Conservation (phyloP, 2,113 vertebrate genomes). For the Ctenodactylus gundi region DNA sequence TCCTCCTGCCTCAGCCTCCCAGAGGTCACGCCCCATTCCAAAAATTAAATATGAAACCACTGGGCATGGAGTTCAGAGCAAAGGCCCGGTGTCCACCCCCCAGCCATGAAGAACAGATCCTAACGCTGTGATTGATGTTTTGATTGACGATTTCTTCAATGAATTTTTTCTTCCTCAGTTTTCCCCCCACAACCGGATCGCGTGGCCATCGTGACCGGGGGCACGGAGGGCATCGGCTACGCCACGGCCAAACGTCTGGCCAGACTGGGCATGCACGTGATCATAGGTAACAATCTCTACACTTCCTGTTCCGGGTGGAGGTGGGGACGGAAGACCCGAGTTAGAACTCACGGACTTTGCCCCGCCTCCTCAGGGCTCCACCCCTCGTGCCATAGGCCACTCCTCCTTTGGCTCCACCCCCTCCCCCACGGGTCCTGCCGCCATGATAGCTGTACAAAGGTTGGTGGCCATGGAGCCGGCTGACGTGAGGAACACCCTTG, state of each 20-base stretch:
- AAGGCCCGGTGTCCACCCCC: neutral
- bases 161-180: slow-evolving; percentile 83
- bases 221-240: slow-evolving; percentile 92
- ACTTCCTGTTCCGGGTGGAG: too few relatives aligned
- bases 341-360: too few relatives aligned
- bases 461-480: too few relatives aligned
- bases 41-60: neutral
- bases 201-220: slow-evolving; percentile 95
- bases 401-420: too few relatives aligned
- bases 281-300: slow-evolving; percentile 87
- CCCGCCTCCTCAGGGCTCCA: too few relatives aligned
- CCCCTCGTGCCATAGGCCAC: too few relatives aligned
- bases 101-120: fast-evolving
- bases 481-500: too few relatives aligned
- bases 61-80: neutral
- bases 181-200: slow-evolving; percentile 89
- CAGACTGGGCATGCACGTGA: slow-evolving; percentile 92
- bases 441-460: too few relatives aligned
- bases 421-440: too few relatives aligned
- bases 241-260: slow-evolving; percentile 89
- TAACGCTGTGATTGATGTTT: fast-evolving
- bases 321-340: too few relatives aligned
- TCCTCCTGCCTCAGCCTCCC: too few relatives aligned
- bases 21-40: too few relatives aligned
- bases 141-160: slow-evolving; percentile 5